phyloP scores from a whole-genome alignment of 2,888 invertebrate genomes.

The Pseudococcus longispinus region DNA sequence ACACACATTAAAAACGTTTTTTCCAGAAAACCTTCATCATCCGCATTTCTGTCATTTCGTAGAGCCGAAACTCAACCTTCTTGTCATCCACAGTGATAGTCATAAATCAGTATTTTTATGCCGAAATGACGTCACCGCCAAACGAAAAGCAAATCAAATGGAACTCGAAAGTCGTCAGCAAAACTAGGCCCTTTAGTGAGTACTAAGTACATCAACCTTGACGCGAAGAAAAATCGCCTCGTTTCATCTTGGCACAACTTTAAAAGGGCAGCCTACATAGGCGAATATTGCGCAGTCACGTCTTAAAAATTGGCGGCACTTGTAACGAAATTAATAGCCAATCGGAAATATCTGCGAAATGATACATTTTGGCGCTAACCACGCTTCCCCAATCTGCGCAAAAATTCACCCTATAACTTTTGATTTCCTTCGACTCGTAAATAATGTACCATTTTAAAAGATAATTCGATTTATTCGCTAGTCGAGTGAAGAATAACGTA shows the following conservation, averaged over 20 bases:
- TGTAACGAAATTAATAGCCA: background rate
- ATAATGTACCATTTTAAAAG: background rate
- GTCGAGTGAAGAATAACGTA: background rate
- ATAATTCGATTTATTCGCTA: background rate
- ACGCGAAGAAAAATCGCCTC: background rate
- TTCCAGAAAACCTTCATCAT: background rate
- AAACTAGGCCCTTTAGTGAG: background rate
- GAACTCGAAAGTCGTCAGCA: background rate
- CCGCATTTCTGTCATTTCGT: background rate
- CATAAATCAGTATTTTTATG: slow-evolving; percentile 26
- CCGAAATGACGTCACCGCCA: background rate
- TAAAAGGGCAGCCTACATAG: background rate
- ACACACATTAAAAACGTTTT: background rate
- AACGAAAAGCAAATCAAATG: background rate
- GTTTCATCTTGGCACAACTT: background rate
- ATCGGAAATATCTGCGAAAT: background rate
- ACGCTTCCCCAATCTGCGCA: background rate
- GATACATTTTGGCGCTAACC: background rate
- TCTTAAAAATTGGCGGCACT: background rate
- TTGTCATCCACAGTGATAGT: slow-evolving; percentile 10
- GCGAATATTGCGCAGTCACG: background rate
- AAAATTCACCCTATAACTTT: background rate
- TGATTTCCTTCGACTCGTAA: background rate
- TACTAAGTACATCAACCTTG: background rate
- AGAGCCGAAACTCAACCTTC: background rate